phyloP scores from a whole-genome alignment of 2,888 invertebrate genomes.

The Amblyteles armatorius region DNA sequence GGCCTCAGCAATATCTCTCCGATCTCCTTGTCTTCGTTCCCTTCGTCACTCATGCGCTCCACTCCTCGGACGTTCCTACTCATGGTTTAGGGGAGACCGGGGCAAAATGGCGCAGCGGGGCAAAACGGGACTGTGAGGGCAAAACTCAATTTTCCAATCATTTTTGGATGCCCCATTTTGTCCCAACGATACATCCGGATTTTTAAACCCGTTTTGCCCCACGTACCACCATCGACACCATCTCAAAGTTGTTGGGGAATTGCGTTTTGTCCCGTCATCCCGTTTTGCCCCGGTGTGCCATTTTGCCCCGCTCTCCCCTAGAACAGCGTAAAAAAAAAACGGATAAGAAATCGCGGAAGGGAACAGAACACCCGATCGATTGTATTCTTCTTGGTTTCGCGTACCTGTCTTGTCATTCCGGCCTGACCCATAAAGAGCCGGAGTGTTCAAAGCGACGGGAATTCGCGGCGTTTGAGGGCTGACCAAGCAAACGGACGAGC shows the following conservation, averaged over 20 bases:
- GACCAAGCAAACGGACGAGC: slow-evolving; percentile 74
- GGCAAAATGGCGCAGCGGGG: too few relatives aligned
- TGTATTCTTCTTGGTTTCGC: slow-evolving; percentile 21
- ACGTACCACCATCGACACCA: too few relatives aligned
- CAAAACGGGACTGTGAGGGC: too few relatives aligned
- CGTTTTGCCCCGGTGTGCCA: too few relatives aligned
- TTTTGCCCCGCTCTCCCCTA: too few relatives aligned
- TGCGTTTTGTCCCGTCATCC: too few relatives aligned
- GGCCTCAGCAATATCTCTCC: not conserved
- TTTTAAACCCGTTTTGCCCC: too few relatives aligned
- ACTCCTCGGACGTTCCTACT: not conserved
- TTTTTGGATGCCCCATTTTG: too few relatives aligned
- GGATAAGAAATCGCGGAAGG: slow-evolving; percentile 25
- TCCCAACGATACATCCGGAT: too few relatives aligned
- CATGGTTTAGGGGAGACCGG: not conserved
- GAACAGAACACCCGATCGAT: slow-evolving; percentile 19
- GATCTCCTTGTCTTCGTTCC: slow-evolving; percentile 32
- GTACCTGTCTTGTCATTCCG: slow-evolving; percentile 37
- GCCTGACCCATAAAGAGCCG: slow-evolving; percentile 46
- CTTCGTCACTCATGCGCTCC: slow-evolving; percentile 10
- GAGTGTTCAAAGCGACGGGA: slow-evolving; percentile 55
- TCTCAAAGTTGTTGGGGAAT: too few relatives aligned
- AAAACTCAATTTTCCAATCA: too few relatives aligned
- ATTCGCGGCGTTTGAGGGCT: slow-evolving; percentile 71
- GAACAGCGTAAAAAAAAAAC: slow-evolving; percentile 14